Evolutionary conservation across 1,140 invertebrate species (phyloP), one percentile per base, ranked within the genome.

Genomic region (Penaeus chinensis): DNA sequence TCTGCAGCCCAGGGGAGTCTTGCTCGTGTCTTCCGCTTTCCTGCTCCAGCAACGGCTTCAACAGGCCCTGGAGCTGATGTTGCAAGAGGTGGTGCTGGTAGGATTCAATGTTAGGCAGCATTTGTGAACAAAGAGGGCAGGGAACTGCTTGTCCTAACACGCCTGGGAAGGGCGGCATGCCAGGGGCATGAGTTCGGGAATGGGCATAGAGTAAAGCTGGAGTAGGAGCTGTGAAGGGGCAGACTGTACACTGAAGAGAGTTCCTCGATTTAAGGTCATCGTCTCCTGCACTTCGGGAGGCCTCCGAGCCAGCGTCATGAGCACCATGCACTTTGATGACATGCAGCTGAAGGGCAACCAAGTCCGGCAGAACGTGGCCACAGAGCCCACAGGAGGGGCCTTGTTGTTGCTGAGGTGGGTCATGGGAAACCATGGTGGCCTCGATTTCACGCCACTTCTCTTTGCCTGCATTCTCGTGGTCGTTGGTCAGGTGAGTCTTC

Each of bases 401-500:
- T 32, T 85, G 90, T 47, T 82, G 27, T 22, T 82, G 27, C 22
- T 85, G 78, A 27, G 65, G 76, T 42, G 84, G 62, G 71, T 81
- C 77, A 24, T 54, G 27, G 24, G 65, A 60, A 24, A 54, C 80
- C 54, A 54, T 24, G 1, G 65, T 74, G 22, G 83, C 82, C 87
- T 88, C 87, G n/a, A 89, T 83, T 84, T 84, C 79, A 20, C 82
- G 80, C 90, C 85, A 89, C 81, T 90, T 89, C 60, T 90, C 85
- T 86, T 90, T 77, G 71, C 85, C 90, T 77, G 92, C 81, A 80
- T 90, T 79, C 37, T 95, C 95, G 91, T 99, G 98, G 90, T 99
- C 97, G 77, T 95, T 95, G 66, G 97, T 93, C 79, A 99, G 92
- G 92, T 99, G 98, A 0, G 96, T 95, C 89, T 97, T 96, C 71